Percentiles rank a stretch among this genome's conserved stretches.
Evolutionary conservation across 2,888 invertebrate genomes (phyloP).

Genomic region (Agriotes lineatus): DNA sequence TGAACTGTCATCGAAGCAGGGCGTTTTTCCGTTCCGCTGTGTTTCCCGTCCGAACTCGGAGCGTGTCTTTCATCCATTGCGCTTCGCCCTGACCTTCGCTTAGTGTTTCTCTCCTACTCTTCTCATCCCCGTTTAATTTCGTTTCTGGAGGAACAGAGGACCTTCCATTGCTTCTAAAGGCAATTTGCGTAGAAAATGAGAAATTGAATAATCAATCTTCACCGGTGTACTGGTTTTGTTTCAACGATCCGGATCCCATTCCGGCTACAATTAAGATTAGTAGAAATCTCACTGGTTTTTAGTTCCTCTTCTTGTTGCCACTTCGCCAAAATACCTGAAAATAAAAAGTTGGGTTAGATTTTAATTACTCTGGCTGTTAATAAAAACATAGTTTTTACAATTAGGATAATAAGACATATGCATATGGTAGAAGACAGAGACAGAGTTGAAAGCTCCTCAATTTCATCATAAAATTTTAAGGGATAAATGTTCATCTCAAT

Average conservation of each 20-base stretch:
- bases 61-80: conserved; percentile 36
- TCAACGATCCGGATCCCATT: conserved; percentile 47
- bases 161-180: conserved; percentile 32
- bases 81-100: conserved; percentile 26
- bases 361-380: too few species aligned
- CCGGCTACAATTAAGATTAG: conserved; percentile 41
- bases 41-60: conserved; percentile 27
- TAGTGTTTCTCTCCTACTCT: conserved; percentile 18
- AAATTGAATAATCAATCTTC: conserved; percentile 53
- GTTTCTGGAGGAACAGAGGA: conserved; percentile 24
- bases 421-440: too few species aligned
- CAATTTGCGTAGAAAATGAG: conserved; percentile 48
- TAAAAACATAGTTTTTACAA: too few species aligned
- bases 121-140: conserved; percentile 38
- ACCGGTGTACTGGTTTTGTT: conserved; percentile 32
- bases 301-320: too few species aligned
- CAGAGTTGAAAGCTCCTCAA: too few species aligned
- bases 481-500: too few species aligned
- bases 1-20: conserved; percentile 38
- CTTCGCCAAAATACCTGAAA: not conserved
- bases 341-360: too few species aligned
- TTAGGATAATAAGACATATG: too few species aligned
- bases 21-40: conserved; percentile 38
- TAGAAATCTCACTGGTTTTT: too few species aligned
- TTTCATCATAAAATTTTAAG: too few species aligned